Conservation (phyloP, 2,113 vertebrate species). For the Mystacornis crossleyi region DNA sequence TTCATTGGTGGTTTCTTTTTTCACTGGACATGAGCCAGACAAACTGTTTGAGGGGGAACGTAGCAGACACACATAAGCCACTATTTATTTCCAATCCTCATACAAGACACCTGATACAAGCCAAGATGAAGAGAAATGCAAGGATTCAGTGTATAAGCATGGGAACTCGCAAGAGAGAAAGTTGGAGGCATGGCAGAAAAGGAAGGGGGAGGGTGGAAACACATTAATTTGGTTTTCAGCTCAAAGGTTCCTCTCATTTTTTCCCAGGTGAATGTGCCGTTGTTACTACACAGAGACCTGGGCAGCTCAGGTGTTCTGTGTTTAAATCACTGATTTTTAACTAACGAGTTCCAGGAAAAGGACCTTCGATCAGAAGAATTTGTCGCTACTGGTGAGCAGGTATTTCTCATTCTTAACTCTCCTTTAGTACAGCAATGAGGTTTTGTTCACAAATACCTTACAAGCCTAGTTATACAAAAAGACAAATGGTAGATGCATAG, state of each 20-base stretch:
- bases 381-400: conserved; percentile 62
- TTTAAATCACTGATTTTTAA: conserved; percentile 55
- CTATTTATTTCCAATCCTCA: conserved; percentile 56
- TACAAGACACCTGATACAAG: conserved; percentile 65
- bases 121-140: conserved; percentile 23
- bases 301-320: conserved; percentile 14
- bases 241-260: neutral
- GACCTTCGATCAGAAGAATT: neutral
- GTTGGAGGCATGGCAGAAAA: neutral
- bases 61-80: conserved; percentile 40
- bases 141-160: conserved; percentile 9
- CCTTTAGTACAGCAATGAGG: neutral
- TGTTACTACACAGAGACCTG: conserved; percentile 13
- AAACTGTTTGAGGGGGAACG: conserved; percentile 17
- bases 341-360: conserved; percentile 3
- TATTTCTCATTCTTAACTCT: conserved; percentile 29
- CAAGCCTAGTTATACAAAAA: neutral
- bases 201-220: conserved; percentile 15
- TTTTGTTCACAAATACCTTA: neutral
- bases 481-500: neutral
- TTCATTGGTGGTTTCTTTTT: conserved; percentile 51
- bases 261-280: conserved; percentile 13
- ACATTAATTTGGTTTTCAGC: neutral
- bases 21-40: conserved; percentile 63
- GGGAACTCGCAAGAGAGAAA: conserved; percentile 36